Base-by-base conservation (phyloP, 2,797 vertebrate species). In the Pristis pectinata region DNA sequence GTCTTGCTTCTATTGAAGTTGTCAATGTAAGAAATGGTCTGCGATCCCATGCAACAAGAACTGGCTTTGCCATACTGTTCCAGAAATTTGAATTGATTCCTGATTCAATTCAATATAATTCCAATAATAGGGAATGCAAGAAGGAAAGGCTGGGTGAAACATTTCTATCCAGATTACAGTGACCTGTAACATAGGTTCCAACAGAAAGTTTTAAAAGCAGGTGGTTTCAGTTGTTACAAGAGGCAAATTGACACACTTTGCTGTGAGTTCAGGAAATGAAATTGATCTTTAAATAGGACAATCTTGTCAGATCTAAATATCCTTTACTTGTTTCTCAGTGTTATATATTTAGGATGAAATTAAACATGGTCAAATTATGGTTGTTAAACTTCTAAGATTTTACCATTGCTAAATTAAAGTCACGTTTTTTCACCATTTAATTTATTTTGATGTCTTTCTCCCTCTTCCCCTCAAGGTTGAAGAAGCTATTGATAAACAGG, bases 401-500 rank as follows among this genome's bases (percentile, higher is more conserved):
- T 94, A 76, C 53, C 56, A 70, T 37, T 74, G 59, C n/a, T 22
- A 74, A 77, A 87, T 37, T 22, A n/a, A 85, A 34, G 19, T 49
- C 94, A 82, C 17, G 10, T 76, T 30, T 5, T 53, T 74, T 64
- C 17, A 15, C 0, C 41, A 11, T 70, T 67, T 67, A 34, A n/a
- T 2, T 2, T 76, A 24, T 93, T 94, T 19, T 44, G 37, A 61
- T 94, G 37, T n/a, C 13, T 27, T 41, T 94, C 34, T n/a, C 27
- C 85, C 44, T 15, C 24, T 9, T 49, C 61, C 49, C 80, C 3
- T 94, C 91, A 9, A 98, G 97, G 95, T 96, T 77, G 97, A 97
- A 49, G 98, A 99, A 97, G 97, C 97, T 0, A 95, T 95, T 53
- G 98, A 96, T 30, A 99, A 98, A 96, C 97, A 95, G 95, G 96